phyloP scores from a whole-genome alignment of 2,888 invertebrate species.

The Eupithecia inturbata region DNA sequence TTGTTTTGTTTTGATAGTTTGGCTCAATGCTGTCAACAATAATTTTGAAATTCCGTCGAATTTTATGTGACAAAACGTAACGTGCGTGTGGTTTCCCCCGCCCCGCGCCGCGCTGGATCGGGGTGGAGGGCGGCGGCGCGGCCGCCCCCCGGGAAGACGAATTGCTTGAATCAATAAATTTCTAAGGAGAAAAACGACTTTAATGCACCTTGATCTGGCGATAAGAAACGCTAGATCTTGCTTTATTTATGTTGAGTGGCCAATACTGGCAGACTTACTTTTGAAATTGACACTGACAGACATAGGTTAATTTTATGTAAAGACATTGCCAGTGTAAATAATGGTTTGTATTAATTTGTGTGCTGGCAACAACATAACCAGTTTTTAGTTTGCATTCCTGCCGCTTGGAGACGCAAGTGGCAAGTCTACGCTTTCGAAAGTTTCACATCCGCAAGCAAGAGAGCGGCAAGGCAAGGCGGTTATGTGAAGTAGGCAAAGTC shows the following conservation, averaged over 20 bases:
- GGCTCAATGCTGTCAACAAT: background rate
- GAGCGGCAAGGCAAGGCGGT: slow-evolving; percentile 76
- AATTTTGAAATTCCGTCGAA: background rate
- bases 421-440: slow-evolving; percentile 78
- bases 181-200: too few relatives aligned
- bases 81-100: too few relatives aligned
- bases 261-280: background rate
- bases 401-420: slow-evolving; percentile 74
- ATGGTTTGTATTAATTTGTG: background rate
- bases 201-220: background rate
- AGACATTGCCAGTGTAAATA: background rate
- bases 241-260: background rate
- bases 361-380: slow-evolving; percentile 67
- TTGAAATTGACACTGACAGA: background rate
- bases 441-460: slow-evolving; percentile 84
- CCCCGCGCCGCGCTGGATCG: too few relatives aligned
- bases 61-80: background rate
- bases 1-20: background rate
- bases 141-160: too few relatives aligned
- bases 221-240: background rate
- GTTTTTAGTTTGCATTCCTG: slow-evolving; percentile 80
- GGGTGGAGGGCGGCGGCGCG: too few relatives aligned
- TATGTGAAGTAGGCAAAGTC: slow-evolving; percentile 74
- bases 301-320: too few relatives aligned
- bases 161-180: too few relatives aligned